Base-by-base conservation (phyloP, 2,888 invertebrate genomes). In the Digitonthophagus gazella region DNA sequence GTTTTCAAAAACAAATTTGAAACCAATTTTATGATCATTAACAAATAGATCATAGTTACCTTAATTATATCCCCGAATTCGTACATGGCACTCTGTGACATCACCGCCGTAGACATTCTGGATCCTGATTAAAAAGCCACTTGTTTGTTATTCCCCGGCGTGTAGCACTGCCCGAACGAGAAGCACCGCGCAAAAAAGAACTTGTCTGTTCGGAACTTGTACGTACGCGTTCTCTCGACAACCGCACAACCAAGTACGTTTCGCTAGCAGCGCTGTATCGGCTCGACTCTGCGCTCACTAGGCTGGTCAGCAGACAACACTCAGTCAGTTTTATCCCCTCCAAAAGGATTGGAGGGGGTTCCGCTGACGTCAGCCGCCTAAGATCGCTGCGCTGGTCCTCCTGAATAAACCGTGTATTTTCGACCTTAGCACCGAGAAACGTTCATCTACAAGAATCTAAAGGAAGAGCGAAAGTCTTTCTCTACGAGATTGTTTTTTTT, bases 31-130 rank as follows among this genome's bases (percentile, higher is more conserved):
- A n/a, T n/a, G n/a, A n/a, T n/a, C n/a, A n/a, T n/a, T n/a, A n/a
- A n/a, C n/a, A n/a, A n/a, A n/a, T n/a, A n/a, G n/a, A n/a, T n/a
- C n/a, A 57, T 71, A 72, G 73, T 84, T 88, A 90, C 90, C 90
- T 90, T 90, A 79, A 90, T 85, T 84, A 89, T 87, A 83, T 91
- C 91, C 86, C 88, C 89, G 85, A 91, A 90, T 80, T 91, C 91
- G 85, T 89, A 91, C 86, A 90, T 87, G 81, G 90, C 87, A 84
- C 88, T 87, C 84, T 87, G 88, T 84, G 89, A 88, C 91, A 91
- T 91, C 84, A 91, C 90, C 83, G 90, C 91, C 78, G 91, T 90
- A 85, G 91, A 91, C 91, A 91, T 91, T 81, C 83, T 87, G 84
- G 8, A 18, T 61, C 20, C 20, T 61, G n/a, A 18, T 66, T 71